phyloP scores from a whole-genome alignment of 2,113 vertebrate genomes.

The Apteryx mantelli region DNA sequence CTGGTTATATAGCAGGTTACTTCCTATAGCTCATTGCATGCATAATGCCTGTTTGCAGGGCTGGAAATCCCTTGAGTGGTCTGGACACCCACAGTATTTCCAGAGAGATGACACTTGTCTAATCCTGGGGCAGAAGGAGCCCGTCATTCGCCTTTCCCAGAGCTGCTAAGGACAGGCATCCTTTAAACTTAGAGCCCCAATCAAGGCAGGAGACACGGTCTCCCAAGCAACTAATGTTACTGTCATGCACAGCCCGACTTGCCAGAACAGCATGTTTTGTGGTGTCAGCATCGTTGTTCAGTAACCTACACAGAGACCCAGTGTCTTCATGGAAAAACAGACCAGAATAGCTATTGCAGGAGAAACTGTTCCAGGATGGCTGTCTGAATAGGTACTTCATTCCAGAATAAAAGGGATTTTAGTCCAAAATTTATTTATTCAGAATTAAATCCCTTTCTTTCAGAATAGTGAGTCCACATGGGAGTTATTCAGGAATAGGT shows the following conservation, averaged over 20 bases:
- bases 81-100: slow-evolving; percentile 12
- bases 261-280: not conserved
- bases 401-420: not conserved
- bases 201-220: not conserved
- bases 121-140: not conserved
- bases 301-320: not conserved
- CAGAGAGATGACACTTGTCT: not conserved
- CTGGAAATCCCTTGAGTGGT: not conserved
- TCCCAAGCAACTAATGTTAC: not conserved
- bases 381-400: not conserved
- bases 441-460: not conserved
- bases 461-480: not conserved
- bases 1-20: not conserved
- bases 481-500: not conserved
- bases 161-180: slow-evolving; percentile 8
- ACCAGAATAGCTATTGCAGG: not conserved
- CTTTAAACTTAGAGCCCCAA: not conserved
- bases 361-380: not conserved
- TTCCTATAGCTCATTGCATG: slow-evolving; percentile 21
- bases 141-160: not conserved
- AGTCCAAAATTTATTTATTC: not conserved
- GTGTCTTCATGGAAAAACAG: not conserved
- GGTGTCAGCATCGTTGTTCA: not conserved
- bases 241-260: not conserved
- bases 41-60: slow-evolving; percentile 4